phyloP scores from a whole-genome alignment of 2,113 vertebrate species.

The Ia io region DNA sequence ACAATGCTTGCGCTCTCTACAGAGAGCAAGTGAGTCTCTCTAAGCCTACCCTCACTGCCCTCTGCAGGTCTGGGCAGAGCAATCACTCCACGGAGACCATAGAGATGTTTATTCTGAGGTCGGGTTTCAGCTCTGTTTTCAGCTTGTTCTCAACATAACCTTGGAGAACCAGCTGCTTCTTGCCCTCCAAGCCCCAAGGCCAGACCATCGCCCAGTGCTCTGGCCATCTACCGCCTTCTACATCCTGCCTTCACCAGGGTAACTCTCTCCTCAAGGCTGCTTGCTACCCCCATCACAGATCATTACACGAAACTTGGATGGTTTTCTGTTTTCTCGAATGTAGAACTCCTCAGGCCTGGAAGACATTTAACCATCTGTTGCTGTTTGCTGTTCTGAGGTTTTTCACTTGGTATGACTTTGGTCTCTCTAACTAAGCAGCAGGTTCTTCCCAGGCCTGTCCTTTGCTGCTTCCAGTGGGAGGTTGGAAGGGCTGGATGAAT shows the following conservation, averaged over 20 bases:
- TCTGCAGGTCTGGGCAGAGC: not conserved
- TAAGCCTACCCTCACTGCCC: not conserved
- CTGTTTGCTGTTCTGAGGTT: constrained; percentile 43
- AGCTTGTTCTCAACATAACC: not conserved
- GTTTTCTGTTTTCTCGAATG: constrained; percentile 8
- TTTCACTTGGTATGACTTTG: constrained; percentile 32
- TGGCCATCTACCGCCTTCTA: not conserved
- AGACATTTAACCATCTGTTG: constrained; percentile 68
- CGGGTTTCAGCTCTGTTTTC: not conserved
- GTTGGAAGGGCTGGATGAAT: not conserved
- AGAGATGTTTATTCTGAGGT: not conserved
- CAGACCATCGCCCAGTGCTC: not conserved
- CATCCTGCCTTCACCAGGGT: not conserved
- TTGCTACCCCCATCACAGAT: not conserved
- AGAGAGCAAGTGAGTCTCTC: not conserved
- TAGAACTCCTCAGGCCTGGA: constrained; percentile 25
- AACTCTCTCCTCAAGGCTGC: not conserved
- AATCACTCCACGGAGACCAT: not conserved
- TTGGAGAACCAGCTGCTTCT: not conserved
- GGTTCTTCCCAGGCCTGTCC: not conserved
- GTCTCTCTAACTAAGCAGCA: constrained; percentile 30
- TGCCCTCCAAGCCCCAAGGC: not conserved
- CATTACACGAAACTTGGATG: not conserved
- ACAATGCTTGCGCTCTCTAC: not conserved
- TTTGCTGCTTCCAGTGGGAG: not conserved